Base-by-base conservation (phyloP, 2,113 vertebrate species). In the Atherinomorus stipes region DNA sequence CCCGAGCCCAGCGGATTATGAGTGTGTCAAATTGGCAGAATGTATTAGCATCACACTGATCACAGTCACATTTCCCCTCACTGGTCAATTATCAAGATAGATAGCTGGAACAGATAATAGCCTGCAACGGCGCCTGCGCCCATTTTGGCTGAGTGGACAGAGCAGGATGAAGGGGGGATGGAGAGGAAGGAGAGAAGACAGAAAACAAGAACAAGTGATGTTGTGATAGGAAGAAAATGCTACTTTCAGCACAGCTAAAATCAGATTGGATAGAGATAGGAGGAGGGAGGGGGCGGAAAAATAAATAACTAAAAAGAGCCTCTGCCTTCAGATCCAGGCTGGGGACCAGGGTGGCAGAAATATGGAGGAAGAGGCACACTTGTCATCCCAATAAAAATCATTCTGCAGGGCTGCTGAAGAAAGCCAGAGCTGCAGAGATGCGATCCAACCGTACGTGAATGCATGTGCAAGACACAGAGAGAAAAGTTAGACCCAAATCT, bases 361-460 rank as follows among this genome's bases (percentile, higher is more conserved):
- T 88, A 86, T 79, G 73, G 80, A 86, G 67, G 81, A 62, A 85
- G 78, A 80, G 61, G 73, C 50, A 68, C 59, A 83, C 79, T 83
- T 85, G 80, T 90, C 87, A 86, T 83, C 74, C 69, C 71, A 68
- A 83, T 83, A 56, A 89, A n/a, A 85, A 90, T 89, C 85, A 74
- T 58, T 71, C 75, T 82, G 56, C 66, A 31, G 74, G 74, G 78
- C 78, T 78, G 74, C 75, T 31, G 83, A 84, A 68, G 72, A 72
- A 64, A 75, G 71, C 28, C 22, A 63, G 54, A 47, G 69, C 74
- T 49, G 69, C 85, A 71, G 44, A 54, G 71, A 79, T 73, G 64
- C 79, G 83, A 63, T 53, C 31, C 49, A 61, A 28, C 58, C 37
- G n/a, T 37, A 28, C 60, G 1, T 25, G 23, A 1, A 40, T 16